Evolutionary conservation across 2,797 vertebrate genomes (phyloP), one percentile per base, ranked within the genome.

Genomic region (Zalophus californianus): DNA sequence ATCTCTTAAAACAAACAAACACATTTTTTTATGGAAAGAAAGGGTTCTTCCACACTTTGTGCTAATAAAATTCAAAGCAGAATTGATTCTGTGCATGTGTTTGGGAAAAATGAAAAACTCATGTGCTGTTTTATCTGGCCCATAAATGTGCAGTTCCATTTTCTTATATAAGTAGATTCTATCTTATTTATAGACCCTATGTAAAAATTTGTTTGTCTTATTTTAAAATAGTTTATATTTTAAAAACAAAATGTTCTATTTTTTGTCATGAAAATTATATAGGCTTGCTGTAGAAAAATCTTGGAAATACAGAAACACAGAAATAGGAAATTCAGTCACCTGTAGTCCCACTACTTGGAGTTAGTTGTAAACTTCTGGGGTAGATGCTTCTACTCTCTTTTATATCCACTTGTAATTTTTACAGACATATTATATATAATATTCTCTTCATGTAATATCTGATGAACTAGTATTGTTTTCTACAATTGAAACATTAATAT

Each of bases 301-400:
- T 82, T 89, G 52, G 29, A 86, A 68, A 58, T 66, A 96, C 0
- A 38, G 87, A 94, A 86, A 85, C 58, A 91, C 32, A 97, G 86
- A 89, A 92, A 62, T 85, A 50, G 50, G 21, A 86, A 80, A 85
- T 27, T 72, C 8, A 16, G n/a, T 91, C 44, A 91, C 38, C 62
- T 58, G 7, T 21, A 80, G 48, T 66, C 15, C 41, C 62, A 97
- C 20, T 70, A 50, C 13, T 94, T 96, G 29, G 85, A 62, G 35
- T 86, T 70, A 90, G 23, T 92, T 18, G 66, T 92, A 68, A 86
- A 29, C 60, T 75, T 86, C 54, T 96, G 29, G 73, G 75, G 29
- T 94, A 92, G 58, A 79, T 68, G 38, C 21, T 79, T 83, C 32
- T 83, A 44, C 15, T 73, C 21, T 75, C n/a, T 95, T 83, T 90